A percentile compares a stretch with the other conserved stretches of the same genome.
Conservation (phyloP, 2,113 vertebrate species). For the Pipra filicauda region DNA sequence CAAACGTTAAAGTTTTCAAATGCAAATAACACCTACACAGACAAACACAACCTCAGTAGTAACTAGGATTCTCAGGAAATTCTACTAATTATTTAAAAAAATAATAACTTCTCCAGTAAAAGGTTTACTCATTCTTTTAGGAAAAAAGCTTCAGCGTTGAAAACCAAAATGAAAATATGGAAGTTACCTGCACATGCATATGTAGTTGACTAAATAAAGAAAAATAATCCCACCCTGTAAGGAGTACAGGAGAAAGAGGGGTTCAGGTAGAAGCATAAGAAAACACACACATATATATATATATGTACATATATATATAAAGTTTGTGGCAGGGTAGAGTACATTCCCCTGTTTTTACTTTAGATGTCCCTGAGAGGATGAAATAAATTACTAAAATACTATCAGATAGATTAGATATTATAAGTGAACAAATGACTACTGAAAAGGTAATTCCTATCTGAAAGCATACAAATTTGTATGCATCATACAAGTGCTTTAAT, state of each 20-base stretch:
- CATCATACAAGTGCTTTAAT: background rate
- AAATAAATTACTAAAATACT: background rate
- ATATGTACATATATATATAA: accelerated
- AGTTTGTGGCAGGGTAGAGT: background rate
- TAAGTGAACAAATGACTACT: background rate
- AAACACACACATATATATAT: background rate
- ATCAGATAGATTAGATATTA: background rate
- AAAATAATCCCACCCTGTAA: background rate
- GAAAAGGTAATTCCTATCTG: background rate
- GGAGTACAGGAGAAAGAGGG: background rate
- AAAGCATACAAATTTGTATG: background rate
- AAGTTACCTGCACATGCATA: background rate
- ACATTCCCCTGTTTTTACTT: accelerated
- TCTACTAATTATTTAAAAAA: background rate
- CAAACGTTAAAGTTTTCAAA: background rate
- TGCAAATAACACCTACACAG: background rate
- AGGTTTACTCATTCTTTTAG: background rate
- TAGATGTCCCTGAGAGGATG: background rate
- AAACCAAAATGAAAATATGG: background rate
- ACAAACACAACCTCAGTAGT: background rate
- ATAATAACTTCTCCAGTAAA: background rate
- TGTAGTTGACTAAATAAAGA: background rate
- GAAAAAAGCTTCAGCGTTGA: background rate
- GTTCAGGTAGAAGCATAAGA: background rate
- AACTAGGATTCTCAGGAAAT: background rate